These are phyloP conservation scores for Etheostoma perlongum DNA, from an alignment of 2,797 vertebrate genomes.

Conservation along the genomic window DNA sequence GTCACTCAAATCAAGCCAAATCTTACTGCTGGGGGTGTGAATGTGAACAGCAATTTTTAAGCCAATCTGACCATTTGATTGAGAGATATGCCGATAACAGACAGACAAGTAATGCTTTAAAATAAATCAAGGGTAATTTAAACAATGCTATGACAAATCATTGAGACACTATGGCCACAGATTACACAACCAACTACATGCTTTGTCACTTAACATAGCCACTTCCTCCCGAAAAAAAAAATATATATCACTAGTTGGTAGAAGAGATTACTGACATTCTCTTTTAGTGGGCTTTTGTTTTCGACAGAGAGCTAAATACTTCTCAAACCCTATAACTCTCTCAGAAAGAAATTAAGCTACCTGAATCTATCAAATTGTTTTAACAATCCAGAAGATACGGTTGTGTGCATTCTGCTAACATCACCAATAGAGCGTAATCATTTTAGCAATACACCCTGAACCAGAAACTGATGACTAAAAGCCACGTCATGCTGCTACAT, in stretches of 20 bases:
- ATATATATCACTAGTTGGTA: background rate
- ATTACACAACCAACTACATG: conserved; percentile 23
- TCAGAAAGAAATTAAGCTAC: background rate
- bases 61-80: conserved; percentile 3
- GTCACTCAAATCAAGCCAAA: conserved; percentile 9
- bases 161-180: background rate
- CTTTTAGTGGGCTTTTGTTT: conserved; percentile 1
- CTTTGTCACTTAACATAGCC: conserved; percentile 11
- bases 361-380: background rate
- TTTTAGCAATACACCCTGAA: background rate
- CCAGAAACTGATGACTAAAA: conserved; percentile 9
- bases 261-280: conserved; percentile 5
- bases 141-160: conserved; percentile 20
- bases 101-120: background rate
- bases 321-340: background rate
- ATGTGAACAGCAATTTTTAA: background rate
- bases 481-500: background rate
- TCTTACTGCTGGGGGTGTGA: conserved; percentile 4
- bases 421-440: background rate
- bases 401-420: conserved; percentile 3
- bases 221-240: conserved; percentile 17
- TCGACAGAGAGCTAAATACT: background rate
- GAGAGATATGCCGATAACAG: background rate
- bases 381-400: background rate
- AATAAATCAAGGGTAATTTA: conserved; percentile 17